phyloP scores from a whole-genome alignment of 2,888 invertebrate genomes.

The Escarpia spicata region DNA sequence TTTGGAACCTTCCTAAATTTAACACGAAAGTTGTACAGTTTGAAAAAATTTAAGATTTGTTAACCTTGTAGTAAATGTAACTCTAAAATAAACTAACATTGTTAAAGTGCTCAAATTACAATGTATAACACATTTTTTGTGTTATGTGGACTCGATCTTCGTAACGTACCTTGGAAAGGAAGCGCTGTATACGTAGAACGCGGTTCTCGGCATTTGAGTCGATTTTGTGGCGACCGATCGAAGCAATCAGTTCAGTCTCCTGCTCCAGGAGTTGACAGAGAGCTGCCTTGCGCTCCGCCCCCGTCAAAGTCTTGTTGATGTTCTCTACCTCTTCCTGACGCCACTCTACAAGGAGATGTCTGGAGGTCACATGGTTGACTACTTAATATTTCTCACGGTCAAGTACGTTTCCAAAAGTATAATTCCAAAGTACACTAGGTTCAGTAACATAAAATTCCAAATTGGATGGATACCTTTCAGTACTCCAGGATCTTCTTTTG shows the following conservation, averaged over 20 bases:
- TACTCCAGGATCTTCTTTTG: not conserved
- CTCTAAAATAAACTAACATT: too few relatives aligned
- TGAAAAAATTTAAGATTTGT: too few relatives aligned
- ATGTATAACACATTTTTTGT: not conserved
- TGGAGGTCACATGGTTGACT: not conserved
- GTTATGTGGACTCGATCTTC: not conserved
- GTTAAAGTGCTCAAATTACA: not conserved
- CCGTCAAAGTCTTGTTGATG: conserved; percentile 60
- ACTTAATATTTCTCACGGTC: too few relatives aligned
- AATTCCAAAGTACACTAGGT: too few relatives aligned
- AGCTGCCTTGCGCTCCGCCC: conserved; percentile 66
- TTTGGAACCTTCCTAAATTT: too few relatives aligned
- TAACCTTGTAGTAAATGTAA: too few relatives aligned
- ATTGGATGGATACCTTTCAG: too few relatives aligned
- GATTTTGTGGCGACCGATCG: conserved; percentile 64
- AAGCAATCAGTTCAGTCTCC: conserved; percentile 65
- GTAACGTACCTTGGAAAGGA: conserved; percentile 61
- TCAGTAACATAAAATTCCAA: too few relatives aligned
- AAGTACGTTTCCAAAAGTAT: too few relatives aligned
- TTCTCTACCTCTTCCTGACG: conserved; percentile 61
- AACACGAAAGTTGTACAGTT: too few relatives aligned
- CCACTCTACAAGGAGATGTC: conserved; percentile 56
- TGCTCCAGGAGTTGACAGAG: conserved; percentile 65
- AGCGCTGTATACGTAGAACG: conserved; percentile 56
- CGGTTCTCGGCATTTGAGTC: conserved; percentile 60